Percentiles rank a stretch among this genome's conserved stretches.
phyloP scores from a whole-genome alignment of 2,797 vertebrate species.

The Lacerta agilis region DNA sequence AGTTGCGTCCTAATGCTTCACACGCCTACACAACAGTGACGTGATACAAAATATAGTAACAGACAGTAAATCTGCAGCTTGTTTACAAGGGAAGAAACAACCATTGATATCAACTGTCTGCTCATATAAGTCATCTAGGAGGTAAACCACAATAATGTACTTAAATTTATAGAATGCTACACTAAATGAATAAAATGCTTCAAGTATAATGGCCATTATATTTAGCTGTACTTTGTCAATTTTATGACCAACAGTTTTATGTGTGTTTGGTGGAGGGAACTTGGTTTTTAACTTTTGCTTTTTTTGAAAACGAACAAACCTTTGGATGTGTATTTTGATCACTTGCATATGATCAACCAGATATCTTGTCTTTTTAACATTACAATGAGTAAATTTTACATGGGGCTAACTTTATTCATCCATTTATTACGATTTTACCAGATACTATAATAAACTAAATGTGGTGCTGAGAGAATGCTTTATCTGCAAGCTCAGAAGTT shows the following conservation, averaged over 20 bases:
- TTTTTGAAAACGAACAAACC: too few species aligned
- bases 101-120: fast-evolving
- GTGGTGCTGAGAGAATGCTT: not conserved
- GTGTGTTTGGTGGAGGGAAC: too few species aligned
- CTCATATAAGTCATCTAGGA: not conserved
- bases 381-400: not conserved
- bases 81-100: not conserved
- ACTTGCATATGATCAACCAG: not conserved
- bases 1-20: fast-evolving
- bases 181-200: not conserved
- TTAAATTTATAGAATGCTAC: not conserved
- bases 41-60: not conserved
- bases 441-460: not conserved
- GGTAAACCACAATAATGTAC: not conserved
- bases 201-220: not conserved
- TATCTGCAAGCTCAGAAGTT: not conserved
- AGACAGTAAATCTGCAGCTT: not conserved
- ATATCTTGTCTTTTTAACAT: not conserved
- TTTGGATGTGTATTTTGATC: not conserved
- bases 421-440: not conserved
- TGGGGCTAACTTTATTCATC: not conserved
- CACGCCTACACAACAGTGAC: fast-evolving
- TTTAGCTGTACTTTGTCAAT: not conserved
- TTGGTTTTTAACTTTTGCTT: not conserved
- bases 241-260: not conserved